Base-by-base conservation (phyloP, 2,888 invertebrate species). In the Cantharis rufa region DNA sequence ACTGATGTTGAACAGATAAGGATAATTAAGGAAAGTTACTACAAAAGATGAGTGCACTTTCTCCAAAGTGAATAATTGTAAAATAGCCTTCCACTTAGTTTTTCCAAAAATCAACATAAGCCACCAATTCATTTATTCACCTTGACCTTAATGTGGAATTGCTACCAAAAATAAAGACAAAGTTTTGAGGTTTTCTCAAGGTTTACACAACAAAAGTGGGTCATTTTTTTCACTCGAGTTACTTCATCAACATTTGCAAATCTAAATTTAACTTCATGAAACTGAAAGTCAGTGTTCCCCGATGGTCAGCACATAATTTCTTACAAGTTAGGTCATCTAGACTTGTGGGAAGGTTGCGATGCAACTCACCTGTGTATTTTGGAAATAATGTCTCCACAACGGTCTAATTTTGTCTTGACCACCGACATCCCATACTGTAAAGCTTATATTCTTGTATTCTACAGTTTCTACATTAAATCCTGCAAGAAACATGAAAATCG, bases 371-470 rank as follows among this genome's bases (percentile, higher is more conserved):
- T 98, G 97, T 91, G 98, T 98, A 89, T 98, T 98, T 91, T 98
- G 97, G 93, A 98, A 98, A 90, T 98, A 98, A 91, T 98, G 97
- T 92, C 98, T 95, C 98, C 98, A 98, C 88, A 98, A 90, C 86
- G 97, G 98, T 90, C 98, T 93, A 90, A 98, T 98, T 94, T 98
- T 98, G 90, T 98, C 97, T 90, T 98, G 98, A 90, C 98, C 98
- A 89, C 98, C 98, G 80, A 98, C 97, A 90, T 98, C 97, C 97
- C 97, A 98, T 85, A 98, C 97, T 84, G 98, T 98, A 92, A 98
- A 98, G 91, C 96, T 96, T 92, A 98, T 98, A 93, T 98, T 98
- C 93, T 98, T 98, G 93, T 98, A 98, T 94, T 98, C 97, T 91
- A 98, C 97, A 89, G 97, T 98, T 91, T 98, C 98, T 89, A 98